These are phyloP conservation scores for Apis cerana DNA, from an alignment of 1,140 invertebrate species.

Conservation along the genomic window DNA sequence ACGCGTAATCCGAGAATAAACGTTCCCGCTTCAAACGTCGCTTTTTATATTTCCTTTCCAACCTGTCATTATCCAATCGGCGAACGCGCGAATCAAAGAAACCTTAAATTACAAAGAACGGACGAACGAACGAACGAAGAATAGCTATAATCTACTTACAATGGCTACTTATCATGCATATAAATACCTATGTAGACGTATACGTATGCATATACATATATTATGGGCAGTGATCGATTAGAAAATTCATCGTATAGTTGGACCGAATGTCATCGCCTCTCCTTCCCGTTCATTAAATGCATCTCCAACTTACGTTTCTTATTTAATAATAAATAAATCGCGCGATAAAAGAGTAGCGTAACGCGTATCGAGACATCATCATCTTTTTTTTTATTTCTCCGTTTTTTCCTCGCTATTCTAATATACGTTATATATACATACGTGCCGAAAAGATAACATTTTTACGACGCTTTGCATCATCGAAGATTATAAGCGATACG, in stretches of 20 bases:
- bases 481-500: not conserved
- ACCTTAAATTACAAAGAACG: not conserved
- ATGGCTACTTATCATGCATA: not conserved
- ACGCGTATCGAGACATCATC: no score
- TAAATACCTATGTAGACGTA: not conserved
- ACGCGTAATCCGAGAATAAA: not conserved
- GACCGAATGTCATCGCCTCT: no score
- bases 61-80: conserved; percentile 2
- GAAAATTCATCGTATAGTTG: no score
- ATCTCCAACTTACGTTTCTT: not conserved
- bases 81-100: conserved; percentile 11
- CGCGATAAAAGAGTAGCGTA: not conserved
- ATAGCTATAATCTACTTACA: not conserved
- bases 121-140: not conserved
- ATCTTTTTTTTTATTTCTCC: not conserved
- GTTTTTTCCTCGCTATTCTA: accelerated
- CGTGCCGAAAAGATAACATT: not conserved
- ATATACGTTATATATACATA: not conserved
- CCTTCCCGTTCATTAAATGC: not conserved
- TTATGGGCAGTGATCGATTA: no score
- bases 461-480: not conserved
- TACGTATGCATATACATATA: no score
- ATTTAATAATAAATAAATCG: not conserved
- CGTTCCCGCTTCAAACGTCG: not conserved
- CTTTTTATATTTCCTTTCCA: not conserved